Base-by-base conservation (phyloP, 2,113 vertebrate genomes). In the Tupaia chinensis region DNA sequence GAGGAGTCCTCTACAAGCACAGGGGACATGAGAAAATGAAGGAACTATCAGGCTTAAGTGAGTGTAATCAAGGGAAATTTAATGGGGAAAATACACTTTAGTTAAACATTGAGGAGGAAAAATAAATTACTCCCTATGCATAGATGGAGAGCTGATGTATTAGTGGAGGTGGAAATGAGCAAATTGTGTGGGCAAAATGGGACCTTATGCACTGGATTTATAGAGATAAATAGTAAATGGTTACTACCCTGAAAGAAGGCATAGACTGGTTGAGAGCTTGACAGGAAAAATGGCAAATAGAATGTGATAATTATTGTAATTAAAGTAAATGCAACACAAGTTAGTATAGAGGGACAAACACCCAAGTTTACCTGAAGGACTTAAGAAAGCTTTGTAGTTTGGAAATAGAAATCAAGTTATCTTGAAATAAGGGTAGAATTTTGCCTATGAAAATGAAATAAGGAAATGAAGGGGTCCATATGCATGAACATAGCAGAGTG, bases 261-360 rank as follows among this genome's bases (percentile, higher is more conserved):
- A 91, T 9, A 70, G 44, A 77, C 66, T 82, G 25, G 44, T 61
- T 56, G 63, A 73, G 56, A 87, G 84, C 2, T 34, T 87, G 77
- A 84, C 27, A 86, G 93, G 61, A 70, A 92, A 89, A 93, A 73
- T 87, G 79, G 89, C 70, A 89, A 92, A 90, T 82, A 56, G 9
- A 66, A 80, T 92, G n/a, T 83, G 34, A 63, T 93, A 53, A 74
- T 90, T 91, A 94, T 58, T 96, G 17, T 96, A 87, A 96, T 83
- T 79, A 96, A 87, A 17, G n/a, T 68, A 86, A 95, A 90, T 84
- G 25, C 27, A 80, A 77, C 63, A 87, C 92, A 80, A 77, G 34
- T n/a, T 92, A 60, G 16, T 58, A 4, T 16, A 8, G 66, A 84
- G 61, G 76, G 80, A 93, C 65, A 86, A 95, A 73, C 56, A 95